phyloP scores from a whole-genome alignment of 2,888 invertebrate species.

The Teinopalpus imperialis region DNA sequence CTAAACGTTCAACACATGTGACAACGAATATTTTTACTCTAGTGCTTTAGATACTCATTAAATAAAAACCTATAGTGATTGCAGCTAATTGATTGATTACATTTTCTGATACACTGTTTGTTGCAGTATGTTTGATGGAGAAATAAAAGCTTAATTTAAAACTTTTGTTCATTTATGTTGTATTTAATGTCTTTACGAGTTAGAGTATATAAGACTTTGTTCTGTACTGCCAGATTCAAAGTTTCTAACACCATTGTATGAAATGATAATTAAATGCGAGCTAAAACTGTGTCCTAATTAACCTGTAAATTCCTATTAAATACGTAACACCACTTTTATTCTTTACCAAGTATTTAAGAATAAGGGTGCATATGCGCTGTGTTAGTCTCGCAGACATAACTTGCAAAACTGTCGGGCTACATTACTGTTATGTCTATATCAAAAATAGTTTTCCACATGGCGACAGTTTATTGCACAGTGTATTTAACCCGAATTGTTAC shows the following conservation, averaged over 20 bases:
- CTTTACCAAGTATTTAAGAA: slow-evolving; percentile 15
- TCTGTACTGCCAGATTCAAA: slow-evolving; percentile 74
- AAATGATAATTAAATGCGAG: slow-evolving; percentile 48
- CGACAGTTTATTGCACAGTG: slow-evolving; percentile 5
- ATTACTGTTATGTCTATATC: no score
- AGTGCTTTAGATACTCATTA: slow-evolving; percentile 13
- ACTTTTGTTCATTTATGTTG: slow-evolving; percentile 48
- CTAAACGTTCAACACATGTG: no score
- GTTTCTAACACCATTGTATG: slow-evolving; percentile 69
- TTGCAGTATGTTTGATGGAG: slow-evolving; percentile 59
- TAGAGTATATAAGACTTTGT: slow-evolving; percentile 52
- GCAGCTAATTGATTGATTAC: no score
- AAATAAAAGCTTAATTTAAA: slow-evolving; percentile 59
- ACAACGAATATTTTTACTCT: slow-evolving; percentile 21
- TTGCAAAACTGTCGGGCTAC: no score
- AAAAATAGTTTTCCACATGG: no score
- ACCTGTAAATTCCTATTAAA: slow-evolving; percentile 37
- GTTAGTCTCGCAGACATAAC: no score
- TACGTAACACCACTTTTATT: slow-evolving; percentile 26
- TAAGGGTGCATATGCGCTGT: slow-evolving; percentile 1
- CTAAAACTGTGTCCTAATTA: slow-evolving; percentile 47
- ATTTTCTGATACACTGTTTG: no score
- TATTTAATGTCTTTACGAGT: slow-evolving; percentile 40
- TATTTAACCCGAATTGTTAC: no score
- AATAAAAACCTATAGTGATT: no score